Conservation (phyloP, 2,888 invertebrate species). For the Gryllus longicercus region DNA sequence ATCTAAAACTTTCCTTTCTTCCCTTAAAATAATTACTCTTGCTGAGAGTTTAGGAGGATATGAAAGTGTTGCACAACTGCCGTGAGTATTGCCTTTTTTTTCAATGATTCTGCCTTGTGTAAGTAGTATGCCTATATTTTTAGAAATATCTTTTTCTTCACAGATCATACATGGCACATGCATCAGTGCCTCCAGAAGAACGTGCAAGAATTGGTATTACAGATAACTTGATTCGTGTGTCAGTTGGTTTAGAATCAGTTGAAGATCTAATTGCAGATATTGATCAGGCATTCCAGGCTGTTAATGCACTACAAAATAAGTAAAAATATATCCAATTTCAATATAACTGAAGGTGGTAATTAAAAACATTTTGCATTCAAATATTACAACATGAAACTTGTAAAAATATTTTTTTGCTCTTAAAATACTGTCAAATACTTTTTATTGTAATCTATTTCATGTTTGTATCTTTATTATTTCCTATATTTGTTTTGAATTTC, state of each 20-base stretch:
- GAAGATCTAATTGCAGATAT: slow-evolving; percentile 84
- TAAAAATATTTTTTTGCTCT: too few relatives aligned
- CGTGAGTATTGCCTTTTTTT: slow-evolving; percentile 60
- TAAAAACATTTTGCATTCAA: background rate
- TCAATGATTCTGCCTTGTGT: slow-evolving; percentile 8
- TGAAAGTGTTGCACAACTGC: slow-evolving; percentile 91
- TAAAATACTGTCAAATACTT: too few relatives aligned
- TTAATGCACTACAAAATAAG: background rate
- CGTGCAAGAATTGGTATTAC: slow-evolving; percentile 73
- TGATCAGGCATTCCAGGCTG: slow-evolving; percentile 75
- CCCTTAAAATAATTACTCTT: slow-evolving; percentile 75
- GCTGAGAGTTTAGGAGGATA: slow-evolving; percentile 96
- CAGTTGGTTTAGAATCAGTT: slow-evolving; percentile 84
- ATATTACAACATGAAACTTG: too few relatives aligned
- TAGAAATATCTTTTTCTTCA: slow-evolving; percentile 39
- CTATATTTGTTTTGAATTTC: too few relatives aligned
- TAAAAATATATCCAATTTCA: background rate
- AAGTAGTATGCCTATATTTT: background rate
- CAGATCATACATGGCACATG: slow-evolving; percentile 88
- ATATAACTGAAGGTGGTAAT: background rate
- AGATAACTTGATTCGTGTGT: slow-evolving; percentile 79
- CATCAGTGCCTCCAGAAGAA: slow-evolving; percentile 76
- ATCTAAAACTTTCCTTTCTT: slow-evolving; percentile 68
- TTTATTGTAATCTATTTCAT: too few relatives aligned
- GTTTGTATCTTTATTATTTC: too few relatives aligned